Evolutionary conservation across 2,888 invertebrate genomes (phyloP).

Genomic region (Amiota minor): DNA sequence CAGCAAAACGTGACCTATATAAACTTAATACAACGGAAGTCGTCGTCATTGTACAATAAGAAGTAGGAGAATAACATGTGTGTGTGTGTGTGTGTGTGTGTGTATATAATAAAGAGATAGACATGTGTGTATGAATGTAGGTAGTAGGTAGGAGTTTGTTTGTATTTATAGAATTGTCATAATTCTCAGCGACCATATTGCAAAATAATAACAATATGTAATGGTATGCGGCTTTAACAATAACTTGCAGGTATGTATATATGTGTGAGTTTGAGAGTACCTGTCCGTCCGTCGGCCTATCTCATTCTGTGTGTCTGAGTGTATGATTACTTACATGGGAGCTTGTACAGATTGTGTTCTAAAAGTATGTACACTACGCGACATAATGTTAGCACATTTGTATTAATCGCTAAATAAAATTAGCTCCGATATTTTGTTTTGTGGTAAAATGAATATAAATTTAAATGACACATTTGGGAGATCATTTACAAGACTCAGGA

Average conservation of each 20-base stretch:
- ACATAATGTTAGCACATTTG: too few relatives aligned
- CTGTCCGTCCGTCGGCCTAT: background rate
- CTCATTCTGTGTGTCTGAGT: background rate
- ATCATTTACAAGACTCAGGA: too few relatives aligned
- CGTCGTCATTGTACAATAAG: background rate
- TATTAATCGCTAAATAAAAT: too few relatives aligned
- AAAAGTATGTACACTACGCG: too few relatives aligned
- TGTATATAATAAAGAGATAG: background rate
- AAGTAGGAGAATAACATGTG: background rate
- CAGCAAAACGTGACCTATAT: conserved; percentile 34
- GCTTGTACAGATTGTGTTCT: too few relatives aligned
- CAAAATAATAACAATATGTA: conserved; percentile 29
- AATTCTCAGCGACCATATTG: conserved; percentile 12
- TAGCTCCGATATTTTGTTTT: too few relatives aligned
- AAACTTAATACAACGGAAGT: background rate
- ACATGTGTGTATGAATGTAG: background rate
- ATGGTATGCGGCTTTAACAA: conserved; percentile 11
- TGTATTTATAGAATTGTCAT: conserved; percentile 2
- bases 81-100: background rate
- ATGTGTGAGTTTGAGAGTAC: conserved; percentile 15
- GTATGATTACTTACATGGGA: too few relatives aligned
- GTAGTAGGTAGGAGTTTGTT: background rate
- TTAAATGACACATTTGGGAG: too few relatives aligned
- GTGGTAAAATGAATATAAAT: too few relatives aligned
- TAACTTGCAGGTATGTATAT: conserved; percentile 1